These are phyloP conservation scores for Upupa epops DNA, from an alignment of 2,113 vertebrate species.

Conservation along the genomic window DNA sequence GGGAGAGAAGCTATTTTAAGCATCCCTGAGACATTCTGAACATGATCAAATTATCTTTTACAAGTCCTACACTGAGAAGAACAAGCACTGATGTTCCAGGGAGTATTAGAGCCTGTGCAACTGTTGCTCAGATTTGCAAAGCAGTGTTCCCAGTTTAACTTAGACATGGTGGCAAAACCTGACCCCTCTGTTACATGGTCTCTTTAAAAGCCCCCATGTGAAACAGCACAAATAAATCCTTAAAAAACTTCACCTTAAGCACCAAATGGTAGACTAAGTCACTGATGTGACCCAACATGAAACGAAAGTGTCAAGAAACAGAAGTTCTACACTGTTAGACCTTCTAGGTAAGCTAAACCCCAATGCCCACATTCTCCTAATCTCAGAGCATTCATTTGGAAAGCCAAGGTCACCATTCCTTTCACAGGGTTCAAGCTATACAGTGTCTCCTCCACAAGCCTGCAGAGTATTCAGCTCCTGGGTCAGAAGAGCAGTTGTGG, in stretches of 20 bases:
- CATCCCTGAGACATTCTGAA: not conserved
- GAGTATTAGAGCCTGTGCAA: not conserved
- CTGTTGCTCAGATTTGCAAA: not conserved
- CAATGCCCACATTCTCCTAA: too few relatives aligned
- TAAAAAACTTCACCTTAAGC: not conserved
- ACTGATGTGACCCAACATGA: not conserved
- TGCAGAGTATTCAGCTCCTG: accelerated
- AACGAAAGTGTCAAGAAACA: not conserved
- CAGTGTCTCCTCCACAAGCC: not conserved
- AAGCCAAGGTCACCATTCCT: not conserved
- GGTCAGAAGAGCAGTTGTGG: not conserved
- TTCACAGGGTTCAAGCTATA: not conserved
- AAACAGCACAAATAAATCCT: not conserved
- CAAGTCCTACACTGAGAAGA: not conserved
- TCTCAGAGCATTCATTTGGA: not conserved
- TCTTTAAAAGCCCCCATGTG: not conserved
- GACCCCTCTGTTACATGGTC: not conserved
- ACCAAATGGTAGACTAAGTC: not conserved
- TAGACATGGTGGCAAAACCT: not conserved
- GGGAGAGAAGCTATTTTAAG: not conserved
- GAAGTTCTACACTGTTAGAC: not conserved
- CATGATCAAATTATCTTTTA: not conserved
- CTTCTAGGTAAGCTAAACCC: too few relatives aligned
- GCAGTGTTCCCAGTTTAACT: not conserved
- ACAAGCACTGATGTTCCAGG: not conserved